phyloP scores from a whole-genome alignment of 2,888 invertebrate species.

The Polymixis lichenea region DNA sequence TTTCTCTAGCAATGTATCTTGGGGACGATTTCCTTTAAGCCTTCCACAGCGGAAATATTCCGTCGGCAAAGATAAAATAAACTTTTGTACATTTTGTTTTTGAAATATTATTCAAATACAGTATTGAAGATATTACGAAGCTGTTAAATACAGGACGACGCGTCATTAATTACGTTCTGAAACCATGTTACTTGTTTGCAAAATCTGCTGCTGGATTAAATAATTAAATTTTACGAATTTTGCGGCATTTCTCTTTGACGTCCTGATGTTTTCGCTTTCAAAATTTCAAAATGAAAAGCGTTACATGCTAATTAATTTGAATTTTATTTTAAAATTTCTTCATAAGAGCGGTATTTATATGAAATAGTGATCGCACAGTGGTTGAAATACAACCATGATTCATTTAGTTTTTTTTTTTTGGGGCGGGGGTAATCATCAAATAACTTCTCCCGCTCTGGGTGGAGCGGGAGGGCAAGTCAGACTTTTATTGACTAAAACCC shows the following conservation, averaged over 20 bases:
- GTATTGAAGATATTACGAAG: constrained; percentile 4
- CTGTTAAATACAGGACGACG: not conserved
- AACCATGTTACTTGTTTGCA: constrained; percentile 16
- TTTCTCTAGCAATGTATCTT: constrained; percentile 59
- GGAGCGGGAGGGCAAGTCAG: too few relatives aligned
- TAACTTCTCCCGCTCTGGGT: too few relatives aligned
- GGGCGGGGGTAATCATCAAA: too few relatives aligned
- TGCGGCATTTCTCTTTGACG: not conserved
- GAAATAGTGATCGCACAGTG: not conserved
- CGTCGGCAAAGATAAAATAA: constrained; percentile 9
- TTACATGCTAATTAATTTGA: not conserved
- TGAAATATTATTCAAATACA: not conserved
- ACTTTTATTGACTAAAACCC: too few relatives aligned
- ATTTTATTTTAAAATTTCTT: constrained; percentile 5
- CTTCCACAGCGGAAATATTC: constrained; percentile 34
- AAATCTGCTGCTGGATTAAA: constrained; percentile 14
- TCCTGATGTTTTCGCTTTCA: not conserved
- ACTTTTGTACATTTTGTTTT: constrained; percentile 2
- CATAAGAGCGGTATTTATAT: too few relatives aligned
- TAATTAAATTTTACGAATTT: constrained; percentile 29
- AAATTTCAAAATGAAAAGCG: constrained; percentile 6
- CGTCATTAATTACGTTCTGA: constrained; percentile 31
- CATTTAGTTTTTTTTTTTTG: too few relatives aligned
- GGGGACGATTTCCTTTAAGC: constrained; percentile 39
- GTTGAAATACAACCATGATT: too few relatives aligned